Evolutionary conservation across 2,888 invertebrate species (phyloP).

Genomic region (Allolobophora icterica): DNA sequence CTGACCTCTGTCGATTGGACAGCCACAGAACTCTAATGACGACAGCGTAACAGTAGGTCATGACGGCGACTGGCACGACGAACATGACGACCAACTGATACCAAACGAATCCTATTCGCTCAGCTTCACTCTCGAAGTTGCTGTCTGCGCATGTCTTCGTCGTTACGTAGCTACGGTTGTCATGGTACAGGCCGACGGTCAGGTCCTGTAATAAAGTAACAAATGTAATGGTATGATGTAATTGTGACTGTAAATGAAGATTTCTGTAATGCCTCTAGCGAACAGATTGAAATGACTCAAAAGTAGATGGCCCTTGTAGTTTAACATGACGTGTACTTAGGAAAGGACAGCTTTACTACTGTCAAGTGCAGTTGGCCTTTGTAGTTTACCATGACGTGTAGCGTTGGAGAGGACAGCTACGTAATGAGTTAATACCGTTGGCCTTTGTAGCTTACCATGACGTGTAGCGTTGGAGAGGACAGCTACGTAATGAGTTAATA

Average conservation of each 20-base stretch:
- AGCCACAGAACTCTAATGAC: constrained; percentile 66
- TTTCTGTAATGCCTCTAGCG: background rate
- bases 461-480: constrained; percentile 65
- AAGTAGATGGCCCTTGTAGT: no score
- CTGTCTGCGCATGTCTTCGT: constrained; percentile 38
- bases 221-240: background rate
- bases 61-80: constrained; percentile 62
- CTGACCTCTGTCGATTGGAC: background rate
- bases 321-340: no score
- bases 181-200: constrained; percentile 36
- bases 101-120: constrained; percentile 54
- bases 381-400: constrained; percentile 58
- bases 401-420: constrained; percentile 66
- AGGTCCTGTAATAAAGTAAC: constrained; percentile 38
- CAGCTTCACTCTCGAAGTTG: constrained; percentile 28
- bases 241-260: background rate
- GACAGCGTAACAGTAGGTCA: constrained; percentile 64
- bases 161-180: constrained; percentile 35
- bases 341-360: background rate
- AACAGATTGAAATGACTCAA: background rate
- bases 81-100: constrained; percentile 65
- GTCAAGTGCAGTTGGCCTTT: background rate
- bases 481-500: no score
- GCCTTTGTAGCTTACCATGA: constrained; percentile 45
- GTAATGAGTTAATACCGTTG: no score